Conservation (phyloP, 2,797 vertebrate genomes). For the Tragelaphus eurycerus region DNA sequence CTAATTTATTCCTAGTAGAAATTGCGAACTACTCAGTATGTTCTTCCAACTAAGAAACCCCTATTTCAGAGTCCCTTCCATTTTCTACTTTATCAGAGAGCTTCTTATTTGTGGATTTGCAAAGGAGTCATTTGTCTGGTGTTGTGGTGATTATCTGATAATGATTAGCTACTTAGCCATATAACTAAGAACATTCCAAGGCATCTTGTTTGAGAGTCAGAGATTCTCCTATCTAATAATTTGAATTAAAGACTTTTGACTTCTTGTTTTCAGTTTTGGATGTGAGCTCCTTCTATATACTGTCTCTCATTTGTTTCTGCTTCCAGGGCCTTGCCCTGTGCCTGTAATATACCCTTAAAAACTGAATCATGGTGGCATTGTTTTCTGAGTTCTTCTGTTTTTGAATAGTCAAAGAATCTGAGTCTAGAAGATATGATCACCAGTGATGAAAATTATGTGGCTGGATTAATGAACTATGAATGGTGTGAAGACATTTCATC, state of each 20-base stretch:
- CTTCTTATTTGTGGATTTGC: slow-evolving; percentile 27
- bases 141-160: background rate
- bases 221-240: background rate
- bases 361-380: background rate
- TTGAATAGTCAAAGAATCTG: slow-evolving; percentile 76
- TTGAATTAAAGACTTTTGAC: background rate
- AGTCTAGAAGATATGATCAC: slow-evolving; percentile 83
- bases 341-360: background rate
- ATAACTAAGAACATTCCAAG: slow-evolving; percentile 7
- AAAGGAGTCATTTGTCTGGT: background rate
- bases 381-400: slow-evolving; percentile 47
- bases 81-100: slow-evolving; percentile 1
- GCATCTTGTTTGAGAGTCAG: background rate
- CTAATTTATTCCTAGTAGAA: slow-evolving; percentile 10
- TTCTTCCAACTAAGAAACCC: background rate
- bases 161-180: background rate
- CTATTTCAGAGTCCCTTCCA: background rate
- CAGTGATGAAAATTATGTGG: slow-evolving; percentile 58
- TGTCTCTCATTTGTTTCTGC: slow-evolving; percentile 6
- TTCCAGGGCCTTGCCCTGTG: slow-evolving; percentile 22
- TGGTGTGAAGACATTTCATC: slow-evolving; percentile 78
- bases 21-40: background rate
- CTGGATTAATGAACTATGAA: slow-evolving; percentile 84
- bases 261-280: background rate
- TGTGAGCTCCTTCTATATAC: background rate